Conservation (phyloP, 2,113 vertebrate genomes). For the Mobula birostris region DNA sequence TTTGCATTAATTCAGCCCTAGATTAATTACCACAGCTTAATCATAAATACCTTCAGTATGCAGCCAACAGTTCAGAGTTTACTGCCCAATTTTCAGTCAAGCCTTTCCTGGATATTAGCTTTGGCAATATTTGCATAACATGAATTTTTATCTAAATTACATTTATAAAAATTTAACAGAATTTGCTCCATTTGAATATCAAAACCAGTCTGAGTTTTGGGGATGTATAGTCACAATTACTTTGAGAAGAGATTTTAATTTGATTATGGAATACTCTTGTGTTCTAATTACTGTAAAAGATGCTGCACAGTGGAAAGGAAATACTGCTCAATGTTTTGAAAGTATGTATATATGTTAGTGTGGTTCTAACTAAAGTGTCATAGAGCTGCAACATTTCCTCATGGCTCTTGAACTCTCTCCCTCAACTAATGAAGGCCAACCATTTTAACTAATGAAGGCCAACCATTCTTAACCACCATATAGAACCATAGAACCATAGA, state of each 20-base stretch:
- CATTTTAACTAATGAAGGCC: too few relatives aligned
- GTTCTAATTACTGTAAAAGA: background rate
- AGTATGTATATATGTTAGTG: background rate
- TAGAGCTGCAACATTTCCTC: too few relatives aligned
- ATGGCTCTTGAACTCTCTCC: too few relatives aligned
- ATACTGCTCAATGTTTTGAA: background rate
- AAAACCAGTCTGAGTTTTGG: background rate
- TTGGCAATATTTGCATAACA: background rate
- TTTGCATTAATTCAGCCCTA: background rate
- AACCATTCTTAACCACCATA: too few relatives aligned
- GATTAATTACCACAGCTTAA: background rate
- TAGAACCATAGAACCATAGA: too few relatives aligned
- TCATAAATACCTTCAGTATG: background rate
- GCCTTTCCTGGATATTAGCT: background rate
- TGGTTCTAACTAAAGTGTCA: too few relatives aligned
- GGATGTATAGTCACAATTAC: background rate
- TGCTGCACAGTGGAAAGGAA: background rate
- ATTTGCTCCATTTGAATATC: background rate
- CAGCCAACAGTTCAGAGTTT: background rate
- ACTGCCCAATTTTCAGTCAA: background rate
- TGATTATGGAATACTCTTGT: background rate
- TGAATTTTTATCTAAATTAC: background rate
- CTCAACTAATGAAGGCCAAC: too few relatives aligned
- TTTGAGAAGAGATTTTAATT: slow-evolving; percentile 4
- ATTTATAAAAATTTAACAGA: background rate